Percentiles rank a stretch among this genome's conserved stretches.
Evolutionary conservation across 1,140 invertebrate genomes (phyloP).

Genomic region (Rhagoletis zephyria): DNA sequence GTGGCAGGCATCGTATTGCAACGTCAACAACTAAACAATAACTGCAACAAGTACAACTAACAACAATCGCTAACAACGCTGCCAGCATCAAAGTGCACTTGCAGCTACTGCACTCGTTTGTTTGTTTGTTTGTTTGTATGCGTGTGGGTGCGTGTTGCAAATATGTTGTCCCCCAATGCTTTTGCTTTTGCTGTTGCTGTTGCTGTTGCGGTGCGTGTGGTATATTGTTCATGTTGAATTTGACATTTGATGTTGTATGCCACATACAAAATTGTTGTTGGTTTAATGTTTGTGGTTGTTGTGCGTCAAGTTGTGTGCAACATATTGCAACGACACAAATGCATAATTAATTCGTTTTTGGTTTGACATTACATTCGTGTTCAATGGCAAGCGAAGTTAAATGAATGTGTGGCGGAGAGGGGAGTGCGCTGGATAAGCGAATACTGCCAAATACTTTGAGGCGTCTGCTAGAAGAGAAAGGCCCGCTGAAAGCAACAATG

Average conservation of each 20-base stretch:
- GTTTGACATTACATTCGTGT: conserved; percentile 24
- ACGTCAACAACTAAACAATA: background rate
- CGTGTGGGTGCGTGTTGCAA: too few relatives aligned
- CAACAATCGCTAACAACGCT: background rate
- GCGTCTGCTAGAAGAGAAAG: too few relatives aligned
- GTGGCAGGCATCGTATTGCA: background rate
- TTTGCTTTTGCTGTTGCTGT: too few relatives aligned
- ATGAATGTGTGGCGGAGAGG: background rate
- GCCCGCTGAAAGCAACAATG: too few relatives aligned
- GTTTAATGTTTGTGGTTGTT: background rate
- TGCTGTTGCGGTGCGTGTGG: conserved; percentile 20
- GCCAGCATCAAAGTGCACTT: background rate
- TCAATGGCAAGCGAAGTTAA: background rate
- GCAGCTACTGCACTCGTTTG: background rate
- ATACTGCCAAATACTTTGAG: too few relatives aligned
- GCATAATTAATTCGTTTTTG: conserved; percentile 45
- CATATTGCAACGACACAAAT: conserved; percentile 45
- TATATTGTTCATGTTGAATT: conserved; percentile 41
- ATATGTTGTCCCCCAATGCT: too few relatives aligned
- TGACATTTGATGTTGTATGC: conserved; percentile 42
- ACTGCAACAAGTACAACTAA: background rate
- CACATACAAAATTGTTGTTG: background rate
- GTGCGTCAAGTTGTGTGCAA: background rate
- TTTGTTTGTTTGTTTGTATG: too few relatives aligned
- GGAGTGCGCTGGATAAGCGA: too few relatives aligned